Evolutionary conservation across 2,797 vertebrate species (phyloP), one percentile per base, ranked within the genome.

Genomic region (Myripristis murdjan): DNA sequence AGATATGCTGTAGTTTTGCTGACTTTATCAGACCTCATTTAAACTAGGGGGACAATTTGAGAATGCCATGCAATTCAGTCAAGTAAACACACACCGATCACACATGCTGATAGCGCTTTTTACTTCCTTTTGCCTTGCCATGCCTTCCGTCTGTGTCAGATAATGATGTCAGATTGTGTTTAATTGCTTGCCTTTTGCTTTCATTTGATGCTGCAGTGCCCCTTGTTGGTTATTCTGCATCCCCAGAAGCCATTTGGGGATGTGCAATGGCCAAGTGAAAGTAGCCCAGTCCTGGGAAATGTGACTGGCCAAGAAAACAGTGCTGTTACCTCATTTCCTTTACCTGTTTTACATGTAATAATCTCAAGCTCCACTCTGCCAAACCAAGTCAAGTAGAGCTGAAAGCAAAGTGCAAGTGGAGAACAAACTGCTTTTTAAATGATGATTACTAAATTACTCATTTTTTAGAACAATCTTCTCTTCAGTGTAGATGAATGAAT

Each of bases 81-180:
- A 51, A 39, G 59, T 76, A 83, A 81, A 79, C 77, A 76, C 18
- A 12, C 7, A 64, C 26, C 16, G 71, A 84, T 84, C 37, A 37
- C 41, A 57, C 9, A 23, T 20, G 20, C 23, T 60, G 62, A 84
- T 64, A 68, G 39, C n/a, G 48, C 7, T n/a, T 64, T 67, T 56
- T 24, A 41, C 73, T 85, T 78, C 62, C 66, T 57, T 60, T 72
- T 43, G n/a, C 28, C 26, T 3, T 49, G 49, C 39, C 16, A 24
- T 57, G 26, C 55, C 11, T 70, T 47, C 33, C 23, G 44, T 47
- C 65, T 28, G 58, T 76, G n/a, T 55, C 62, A 16, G 22, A 10
- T 23, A 53, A 39, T 22, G 26, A 14, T 33, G 33, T 41, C 52
- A 52, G 28, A 28, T 53, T 43, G 37, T 16, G 18, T 65, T 1